phyloP scores from a whole-genome alignment of 1,140 invertebrate species.

The Dinoponera quadriceps region DNA sequence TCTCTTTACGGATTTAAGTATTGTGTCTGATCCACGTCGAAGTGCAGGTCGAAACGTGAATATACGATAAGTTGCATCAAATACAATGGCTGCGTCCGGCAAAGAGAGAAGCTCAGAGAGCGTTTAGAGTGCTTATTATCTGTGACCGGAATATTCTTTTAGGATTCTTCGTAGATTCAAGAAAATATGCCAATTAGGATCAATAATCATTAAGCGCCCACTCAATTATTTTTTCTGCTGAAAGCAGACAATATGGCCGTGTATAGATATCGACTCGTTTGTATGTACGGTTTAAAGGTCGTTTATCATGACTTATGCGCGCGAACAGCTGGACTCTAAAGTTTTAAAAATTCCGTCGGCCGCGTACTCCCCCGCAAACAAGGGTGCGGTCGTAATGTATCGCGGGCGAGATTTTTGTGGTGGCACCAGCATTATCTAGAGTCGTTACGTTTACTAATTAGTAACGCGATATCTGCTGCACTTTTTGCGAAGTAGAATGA shows the following conservation, averaged over 20 bases:
- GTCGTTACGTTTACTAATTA: slow-evolving; percentile 81
- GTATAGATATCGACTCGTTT: slow-evolving; percentile 25
- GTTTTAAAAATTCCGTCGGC: slow-evolving; percentile 49
- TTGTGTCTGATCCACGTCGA: slow-evolving; percentile 19
- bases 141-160: too few relatives aligned
- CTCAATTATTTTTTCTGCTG: too few relatives aligned
- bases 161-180: too few relatives aligned
- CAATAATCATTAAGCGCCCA: too few relatives aligned
- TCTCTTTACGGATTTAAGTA: slow-evolving; percentile 26
- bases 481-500: slow-evolving; percentile 77
- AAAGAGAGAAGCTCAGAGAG: too few relatives aligned
- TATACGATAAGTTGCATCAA: slow-evolving; percentile 10
- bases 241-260: slow-evolving; percentile 12
- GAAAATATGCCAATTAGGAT: too few relatives aligned
- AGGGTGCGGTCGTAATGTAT: slow-evolving; percentile 67
- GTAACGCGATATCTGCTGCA: slow-evolving; percentile 80
- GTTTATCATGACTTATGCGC: slow-evolving; percentile 15
- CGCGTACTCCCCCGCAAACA: slow-evolving; percentile 32
- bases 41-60: not conserved
- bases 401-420: slow-evolving; percentile 70
- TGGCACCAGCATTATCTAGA: slow-evolving; percentile 72
- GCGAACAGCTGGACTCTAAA: slow-evolving; percentile 66
- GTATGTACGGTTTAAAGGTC: not conserved
- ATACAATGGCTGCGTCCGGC: too few relatives aligned
- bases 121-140: too few relatives aligned